A percentile compares a stretch with the other conserved stretches of the same genome.
phyloP scores from a whole-genome alignment of 2,113 vertebrate genomes.

The Bolborhynchus lineola region DNA sequence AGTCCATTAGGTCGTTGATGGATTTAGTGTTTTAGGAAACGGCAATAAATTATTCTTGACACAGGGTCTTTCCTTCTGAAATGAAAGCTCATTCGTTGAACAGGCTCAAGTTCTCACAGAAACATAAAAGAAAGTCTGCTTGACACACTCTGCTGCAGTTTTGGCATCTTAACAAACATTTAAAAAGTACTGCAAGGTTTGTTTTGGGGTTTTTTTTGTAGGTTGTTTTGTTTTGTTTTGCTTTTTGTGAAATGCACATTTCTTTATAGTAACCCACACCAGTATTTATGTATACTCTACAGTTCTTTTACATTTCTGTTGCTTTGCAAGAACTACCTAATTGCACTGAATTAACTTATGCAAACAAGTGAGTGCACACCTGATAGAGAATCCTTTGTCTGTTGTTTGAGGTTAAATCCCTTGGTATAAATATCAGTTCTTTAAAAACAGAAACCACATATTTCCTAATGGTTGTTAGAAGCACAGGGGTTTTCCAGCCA shows the following conservation, averaged over 20 bases:
- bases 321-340: not conserved
- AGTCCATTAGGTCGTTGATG: not conserved
- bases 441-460: not conserved
- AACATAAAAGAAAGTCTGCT: not conserved
- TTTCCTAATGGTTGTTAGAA: not conserved
- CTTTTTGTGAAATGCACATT: not conserved
- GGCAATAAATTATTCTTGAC: not conserved
- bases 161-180: conserved; percentile 3
- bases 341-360: not conserved
- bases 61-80: not conserved
- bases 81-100: conserved; percentile 13
- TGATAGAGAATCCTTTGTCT: not conserved
- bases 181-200: not conserved
- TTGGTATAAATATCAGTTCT: not conserved
- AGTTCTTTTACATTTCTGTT: conserved; percentile 6
- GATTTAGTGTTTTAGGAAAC: not conserved
- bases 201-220: not conserved
- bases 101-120: not conserved
- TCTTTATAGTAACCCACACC: not conserved
- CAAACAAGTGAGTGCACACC: not conserved
- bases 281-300: not conserved
- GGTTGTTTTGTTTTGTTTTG: not conserved
- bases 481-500: not conserved
- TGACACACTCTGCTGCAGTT: not conserved
- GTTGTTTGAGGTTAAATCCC: not conserved